Evolutionary conservation across 2,888 invertebrate species (phyloP), one percentile per base, ranked within the genome.

Genomic region (Mycalesis mineus): DNA sequence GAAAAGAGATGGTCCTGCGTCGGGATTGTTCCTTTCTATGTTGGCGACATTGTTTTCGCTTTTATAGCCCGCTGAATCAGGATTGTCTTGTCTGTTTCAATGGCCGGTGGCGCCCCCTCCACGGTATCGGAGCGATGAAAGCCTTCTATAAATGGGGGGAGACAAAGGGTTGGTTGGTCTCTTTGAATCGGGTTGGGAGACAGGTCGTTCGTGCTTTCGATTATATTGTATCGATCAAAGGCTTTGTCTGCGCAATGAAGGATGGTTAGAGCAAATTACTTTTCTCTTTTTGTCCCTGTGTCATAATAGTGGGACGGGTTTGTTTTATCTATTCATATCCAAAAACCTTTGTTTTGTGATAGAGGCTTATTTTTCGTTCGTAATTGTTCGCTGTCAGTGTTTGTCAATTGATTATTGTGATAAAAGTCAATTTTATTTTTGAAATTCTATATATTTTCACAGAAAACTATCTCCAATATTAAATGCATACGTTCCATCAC

Each of bases 21-120:
- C 82, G 74, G 81, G 88, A 90, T 90, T 90, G 90, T 89, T 88
- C 90, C 90, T 89, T 90, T 90, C 87, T 87, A 84, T 85, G 87
- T 86, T 84, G 82, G 87, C 84, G 83, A 89, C 87, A 90, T 90
- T 90, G 90, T 90, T 88, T 90, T 87, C 85, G 80, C 88, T 87
- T 87, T 89, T 88, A 84, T 89, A 77, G 80, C 74, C 80, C 80
- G 77, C 84, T 89, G 88, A 89, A 88, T 88, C 84, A 84, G 87
- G 82, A 89, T 89, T 89, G 89, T 89, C 88, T 89, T 84, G 88
- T 88, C 87, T 87, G 77, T 84, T 83, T 89, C 79, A 88, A 88
- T 87, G 84, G 85, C 74, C 84, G 84, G 77, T 82, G 80, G 84
- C 83, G 78, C 87, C 88, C n/a, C 89, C 88, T 88, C 88, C 84